Conservation (phyloP, 2,113 vertebrate species). For the Uria lomvia region DNA sequence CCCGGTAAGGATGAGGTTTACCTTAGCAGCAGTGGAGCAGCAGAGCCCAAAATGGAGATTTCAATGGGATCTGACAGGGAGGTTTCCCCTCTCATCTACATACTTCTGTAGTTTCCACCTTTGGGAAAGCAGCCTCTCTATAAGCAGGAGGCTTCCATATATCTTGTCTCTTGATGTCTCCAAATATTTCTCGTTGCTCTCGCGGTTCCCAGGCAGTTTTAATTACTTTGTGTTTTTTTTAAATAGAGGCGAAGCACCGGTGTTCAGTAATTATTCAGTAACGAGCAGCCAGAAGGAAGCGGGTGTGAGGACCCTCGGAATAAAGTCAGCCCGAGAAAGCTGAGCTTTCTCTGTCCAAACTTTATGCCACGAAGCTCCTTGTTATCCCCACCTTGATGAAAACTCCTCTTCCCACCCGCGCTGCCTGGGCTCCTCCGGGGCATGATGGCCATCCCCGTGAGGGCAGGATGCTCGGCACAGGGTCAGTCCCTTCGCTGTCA, state of each 20-base stretch:
- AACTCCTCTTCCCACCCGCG: background rate
- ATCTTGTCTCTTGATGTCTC: slow-evolving; percentile 19
- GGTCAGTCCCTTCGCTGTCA: background rate
- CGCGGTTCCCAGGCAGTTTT: slow-evolving; percentile 36
- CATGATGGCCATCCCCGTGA: background rate
- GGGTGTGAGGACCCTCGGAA: slow-evolving; percentile 4
- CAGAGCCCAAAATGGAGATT: slow-evolving; percentile 48
- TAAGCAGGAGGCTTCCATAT: slow-evolving; percentile 19
- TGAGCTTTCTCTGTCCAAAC: background rate
- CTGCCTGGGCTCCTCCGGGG: background rate
- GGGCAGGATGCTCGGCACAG: background rate
- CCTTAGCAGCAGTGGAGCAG: slow-evolving; percentile 56
- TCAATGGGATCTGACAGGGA: slow-evolving; percentile 27
- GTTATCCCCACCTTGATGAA: background rate
- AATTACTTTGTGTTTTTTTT: background rate
- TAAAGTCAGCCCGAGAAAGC: slow-evolving; percentile 2
- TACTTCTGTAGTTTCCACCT: slow-evolving; percentile 41
- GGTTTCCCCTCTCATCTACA: slow-evolving; percentile 40
- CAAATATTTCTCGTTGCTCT: slow-evolving; percentile 27
- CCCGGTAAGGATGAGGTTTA: slow-evolving; percentile 54
- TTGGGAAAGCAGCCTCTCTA: slow-evolving; percentile 35
- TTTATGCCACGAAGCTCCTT: slow-evolving; percentile 14
- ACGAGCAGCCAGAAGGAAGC: background rate
- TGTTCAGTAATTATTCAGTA: slow-evolving; percentile 36
- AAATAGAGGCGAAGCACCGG: background rate